Evolutionary conservation across 2,888 invertebrate genomes (phyloP), one percentile per base, ranked within the genome.

Genomic region (Trachelus iudaicus): DNA sequence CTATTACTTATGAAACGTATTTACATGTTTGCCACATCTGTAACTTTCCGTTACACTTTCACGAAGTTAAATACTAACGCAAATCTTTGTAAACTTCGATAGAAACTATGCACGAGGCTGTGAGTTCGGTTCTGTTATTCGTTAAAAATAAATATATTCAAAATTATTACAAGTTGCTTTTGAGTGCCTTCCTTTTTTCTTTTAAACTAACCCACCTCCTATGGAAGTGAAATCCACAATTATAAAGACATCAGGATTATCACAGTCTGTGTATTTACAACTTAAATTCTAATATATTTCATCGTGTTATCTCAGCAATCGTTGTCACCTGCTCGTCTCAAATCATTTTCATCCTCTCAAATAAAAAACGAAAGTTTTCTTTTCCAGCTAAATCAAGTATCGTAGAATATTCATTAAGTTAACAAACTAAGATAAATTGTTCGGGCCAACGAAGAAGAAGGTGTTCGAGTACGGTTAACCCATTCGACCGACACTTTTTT

Each of bases 241-340:
- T 87, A 86, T 83, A 83, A 85, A 86, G 84, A 86, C 87, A 88
- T 88, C 89, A 87, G 89, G 89, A 91, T 91, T 91, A 91, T 91
- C 91, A 91, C 91, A 91, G 91, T 90, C 91, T 90, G 90, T 91
- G 87, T 91, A 91, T 91, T 89, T 91, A 91, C 90, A 91, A 89
- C 89, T 90, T 91, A 90, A 85, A 82, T 81, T 82, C 86, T 87
- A 89, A 83, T 69, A 40, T 40, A 40, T 40, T 31, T 30, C 69
- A 69, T 69, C 69, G 69, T 86, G 93, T 94, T 87, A 91, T 94
- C 77, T 93, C 94, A 87, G 92, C 92, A 71, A 92, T 92, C 89
- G 93, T 93, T 73, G 93, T 93, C 84, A 88, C 93, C 80, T 93
- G 30, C 69, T 69, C 69, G 30, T 40, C 40, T 40, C 15, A 40